These are phyloP conservation scores for Pterocles orientalis DNA, from an alignment of 2,113 vertebrate species.

Conservation along the genomic window DNA sequence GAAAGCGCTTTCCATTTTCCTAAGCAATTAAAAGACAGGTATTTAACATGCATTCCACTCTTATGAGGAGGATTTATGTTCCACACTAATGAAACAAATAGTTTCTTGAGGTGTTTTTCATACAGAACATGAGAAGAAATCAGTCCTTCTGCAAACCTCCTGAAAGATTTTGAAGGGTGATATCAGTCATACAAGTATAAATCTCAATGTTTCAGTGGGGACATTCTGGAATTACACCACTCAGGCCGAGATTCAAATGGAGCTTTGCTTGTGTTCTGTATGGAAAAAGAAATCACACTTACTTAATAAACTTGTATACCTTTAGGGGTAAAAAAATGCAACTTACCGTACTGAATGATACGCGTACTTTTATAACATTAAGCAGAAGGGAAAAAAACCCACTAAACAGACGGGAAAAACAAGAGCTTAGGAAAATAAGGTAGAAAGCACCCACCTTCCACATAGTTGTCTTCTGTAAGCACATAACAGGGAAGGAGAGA, in stretches of 20 bases:
- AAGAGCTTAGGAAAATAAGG: conserved; percentile 77
- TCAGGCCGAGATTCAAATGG: not conserved
- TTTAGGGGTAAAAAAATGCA: conserved; percentile 36
- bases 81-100: not conserved
- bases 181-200: not conserved
- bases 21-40: conserved; percentile 13
- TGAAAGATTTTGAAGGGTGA: not conserved
- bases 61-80: not conserved
- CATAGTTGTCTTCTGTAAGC: conserved; percentile 97
- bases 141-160: not conserved
- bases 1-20: conserved; percentile 30
- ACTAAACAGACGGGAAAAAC: conserved; percentile 63
- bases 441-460: conserved; percentile 94
- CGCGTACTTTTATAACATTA: conserved; percentile 65
- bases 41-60: conserved; percentile 58
- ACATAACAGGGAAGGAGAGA: conserved; percentile 94
- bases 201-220: not conserved
- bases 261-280: conserved; percentile 55
- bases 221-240: not conserved
- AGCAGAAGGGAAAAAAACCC: conserved; percentile 40
- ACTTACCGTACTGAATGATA: conserved; percentile 77
- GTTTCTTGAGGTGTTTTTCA: conserved; percentile 52
- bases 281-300: conserved; percentile 58
- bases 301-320: conserved; percentile 17
- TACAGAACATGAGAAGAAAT: conserved; percentile 56